Evolutionary conservation across 1,140 invertebrate genomes (phyloP).

Genomic region (Drosophila lacertosa): DNA sequence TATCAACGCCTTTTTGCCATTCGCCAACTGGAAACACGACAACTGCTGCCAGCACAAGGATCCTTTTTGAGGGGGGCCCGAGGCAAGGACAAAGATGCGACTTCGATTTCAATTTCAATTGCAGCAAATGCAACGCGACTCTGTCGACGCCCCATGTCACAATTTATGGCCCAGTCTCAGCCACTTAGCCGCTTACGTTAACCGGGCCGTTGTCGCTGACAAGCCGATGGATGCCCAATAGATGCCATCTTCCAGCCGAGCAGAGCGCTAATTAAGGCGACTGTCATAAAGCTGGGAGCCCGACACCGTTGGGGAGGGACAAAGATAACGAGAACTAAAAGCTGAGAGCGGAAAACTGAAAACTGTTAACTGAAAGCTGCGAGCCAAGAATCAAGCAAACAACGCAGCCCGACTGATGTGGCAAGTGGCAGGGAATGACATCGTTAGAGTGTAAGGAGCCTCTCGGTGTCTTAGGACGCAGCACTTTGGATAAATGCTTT

Average conservation of each 20-base stretch:
- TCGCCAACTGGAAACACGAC: conserved; percentile 27
- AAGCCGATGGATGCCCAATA: conserved; percentile 6
- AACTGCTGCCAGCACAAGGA: background rate
- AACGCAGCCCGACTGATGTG: conserved; percentile 5
- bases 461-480: background rate
- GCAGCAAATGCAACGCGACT: conserved; percentile 66
- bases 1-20: conserved; percentile 33
- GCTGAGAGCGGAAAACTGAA: no score
- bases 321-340: no score
- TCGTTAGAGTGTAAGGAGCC: background rate
- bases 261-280: conserved; percentile 39
- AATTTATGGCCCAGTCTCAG: no score
- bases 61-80: background rate
- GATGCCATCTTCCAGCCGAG: conserved; percentile 13
- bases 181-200: conserved; percentile 20
- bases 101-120: conserved; percentile 79
- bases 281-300: background rate
- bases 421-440: conserved; percentile 10
- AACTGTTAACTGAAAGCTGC: no score
- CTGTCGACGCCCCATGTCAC: conserved; percentile 27
- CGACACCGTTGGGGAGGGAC: background rate
- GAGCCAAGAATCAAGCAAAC: background rate
- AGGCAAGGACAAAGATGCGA: conserved; percentile 47
- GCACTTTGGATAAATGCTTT: background rate
- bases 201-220: conserved; percentile 3